phyloP scores from a whole-genome alignment of 2,797 vertebrate species.

The Takifugu ocellatus region DNA sequence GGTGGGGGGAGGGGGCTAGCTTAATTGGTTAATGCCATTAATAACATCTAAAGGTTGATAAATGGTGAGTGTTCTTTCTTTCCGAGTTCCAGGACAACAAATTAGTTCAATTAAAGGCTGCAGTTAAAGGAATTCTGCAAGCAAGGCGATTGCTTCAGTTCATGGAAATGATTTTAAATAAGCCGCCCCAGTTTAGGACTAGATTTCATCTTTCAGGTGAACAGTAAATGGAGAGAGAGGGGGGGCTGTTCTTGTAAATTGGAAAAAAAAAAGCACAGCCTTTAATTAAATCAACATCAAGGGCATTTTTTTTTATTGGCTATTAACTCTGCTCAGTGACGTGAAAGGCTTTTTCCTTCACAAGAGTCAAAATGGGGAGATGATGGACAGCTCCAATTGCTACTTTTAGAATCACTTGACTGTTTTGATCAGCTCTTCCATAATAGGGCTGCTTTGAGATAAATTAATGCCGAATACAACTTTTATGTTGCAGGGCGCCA shows the following conservation, averaged over 20 bases:
- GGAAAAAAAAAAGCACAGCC: slow-evolving; percentile 32
- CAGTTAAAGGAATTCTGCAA: slow-evolving; percentile 68
- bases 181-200: slow-evolving; percentile 53
- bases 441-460: slow-evolving; percentile 48
- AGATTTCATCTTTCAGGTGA: slow-evolving; percentile 17
- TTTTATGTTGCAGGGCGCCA: slow-evolving; percentile 20
- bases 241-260: slow-evolving; percentile 16
- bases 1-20: slow-evolving; percentile 45
- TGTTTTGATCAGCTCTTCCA: slow-evolving; percentile 53
- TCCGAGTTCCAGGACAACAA: slow-evolving; percentile 73
- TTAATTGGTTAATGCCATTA: slow-evolving; percentile 77
- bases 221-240: slow-evolving; percentile 36
- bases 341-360: slow-evolving; percentile 61
- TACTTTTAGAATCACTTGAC: slow-evolving; percentile 60
- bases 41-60: slow-evolving; percentile 76
- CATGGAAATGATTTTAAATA: slow-evolving; percentile 65
- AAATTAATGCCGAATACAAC: slow-evolving; percentile 19
- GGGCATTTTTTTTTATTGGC: slow-evolving; percentile 64
- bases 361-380: slow-evolving; percentile 38
- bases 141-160: slow-evolving; percentile 61
- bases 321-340: slow-evolving; percentile 61
- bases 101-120: slow-evolving; percentile 73
- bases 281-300: slow-evolving; percentile 67
- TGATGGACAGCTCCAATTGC: slow-evolving; percentile 62
- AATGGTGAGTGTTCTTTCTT: slow-evolving; percentile 66